Evolutionary conservation across 2,888 invertebrate genomes (phyloP), one percentile per base, ranked within the genome.

Genomic region (Galeopsomyia nigrocyanea): DNA sequence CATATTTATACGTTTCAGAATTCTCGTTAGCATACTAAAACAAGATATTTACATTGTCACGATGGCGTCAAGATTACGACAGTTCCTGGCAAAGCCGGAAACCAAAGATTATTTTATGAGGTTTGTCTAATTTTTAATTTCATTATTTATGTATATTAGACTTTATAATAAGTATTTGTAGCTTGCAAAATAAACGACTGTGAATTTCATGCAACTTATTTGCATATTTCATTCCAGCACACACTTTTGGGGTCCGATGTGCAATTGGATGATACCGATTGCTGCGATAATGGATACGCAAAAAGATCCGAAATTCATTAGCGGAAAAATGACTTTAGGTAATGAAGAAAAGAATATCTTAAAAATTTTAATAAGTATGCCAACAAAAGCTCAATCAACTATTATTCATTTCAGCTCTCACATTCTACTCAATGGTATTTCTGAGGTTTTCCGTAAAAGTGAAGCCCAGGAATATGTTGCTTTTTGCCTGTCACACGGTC

Each of bases 181-280:
- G n/a, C n/a, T n/a, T n/a, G n/a, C n/a, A n/a, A n/a, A n/a, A n/a
- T n/a, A n/a, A n/a, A n/a, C n/a, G n/a, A n/a, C n/a, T n/a, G n/a
- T n/a, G n/a, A n/a, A n/a, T n/a, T n/a, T n/a, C n/a, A n/a, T 68
- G 26, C 26, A 26, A 26, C 26, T 70, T 76, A 56, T 39, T 55
- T 21, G n/a, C 46, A 6, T 56, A 13, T 64, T 69, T 31, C 31
- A 1, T 46, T 63, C n/a, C 86, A 95, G 95, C 88, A 95, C 95
- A 75, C 98, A 98, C 88, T 98, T 98, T 87, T 98, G 98, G 98
- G 98, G 98, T 50, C 98, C 98, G 70, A 92, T 97, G 64, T 97
- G 98, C 57, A 99, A 99, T 87, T 99, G 99, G 99, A 97, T 97
- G 26, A 95, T 99, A 82, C 99, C 99, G 16, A 83, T 99, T 79